Conservation (phyloP, 2,113 vertebrate species). For the Anthoscopus minutus region DNA sequence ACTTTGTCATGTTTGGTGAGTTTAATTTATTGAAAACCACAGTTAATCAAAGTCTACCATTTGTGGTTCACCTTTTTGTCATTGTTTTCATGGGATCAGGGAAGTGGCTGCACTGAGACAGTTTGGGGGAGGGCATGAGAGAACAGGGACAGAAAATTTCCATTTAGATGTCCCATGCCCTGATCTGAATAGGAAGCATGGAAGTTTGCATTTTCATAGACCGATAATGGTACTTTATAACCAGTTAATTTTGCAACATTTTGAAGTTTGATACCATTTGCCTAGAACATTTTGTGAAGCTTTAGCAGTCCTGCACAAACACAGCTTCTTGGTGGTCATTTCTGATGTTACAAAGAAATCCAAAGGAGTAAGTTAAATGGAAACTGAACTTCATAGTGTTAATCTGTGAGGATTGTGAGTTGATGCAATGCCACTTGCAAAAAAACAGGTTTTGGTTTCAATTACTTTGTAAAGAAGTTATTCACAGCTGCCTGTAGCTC, state of each 20-base stretch:
- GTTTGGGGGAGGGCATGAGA: neutral
- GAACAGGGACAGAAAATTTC: neutral
- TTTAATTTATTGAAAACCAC: neutral
- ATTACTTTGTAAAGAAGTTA: neutral
- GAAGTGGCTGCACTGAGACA: neutral
- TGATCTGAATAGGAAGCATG: neutral
- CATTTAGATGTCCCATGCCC: accelerated
- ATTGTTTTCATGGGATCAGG: neutral
- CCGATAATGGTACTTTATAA: neutral
- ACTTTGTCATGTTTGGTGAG: neutral
- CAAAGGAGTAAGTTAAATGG: neutral
- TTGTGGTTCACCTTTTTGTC: neutral
- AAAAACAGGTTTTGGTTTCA: neutral
- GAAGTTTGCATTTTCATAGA: neutral
- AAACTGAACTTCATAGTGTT: neutral
- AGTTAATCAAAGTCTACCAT: neutral
- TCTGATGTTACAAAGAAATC: neutral
- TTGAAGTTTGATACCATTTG: neutral
- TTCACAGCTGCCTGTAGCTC: neutral
- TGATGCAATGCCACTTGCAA: neutral
- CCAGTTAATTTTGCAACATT: neutral
- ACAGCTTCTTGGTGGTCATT: neutral
- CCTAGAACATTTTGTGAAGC: neutral
- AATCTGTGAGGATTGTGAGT: neutral
- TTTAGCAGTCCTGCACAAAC: neutral